phyloP scores from a whole-genome alignment of 2,888 invertebrate species.

The Cremastobaeus sp. region DNA sequence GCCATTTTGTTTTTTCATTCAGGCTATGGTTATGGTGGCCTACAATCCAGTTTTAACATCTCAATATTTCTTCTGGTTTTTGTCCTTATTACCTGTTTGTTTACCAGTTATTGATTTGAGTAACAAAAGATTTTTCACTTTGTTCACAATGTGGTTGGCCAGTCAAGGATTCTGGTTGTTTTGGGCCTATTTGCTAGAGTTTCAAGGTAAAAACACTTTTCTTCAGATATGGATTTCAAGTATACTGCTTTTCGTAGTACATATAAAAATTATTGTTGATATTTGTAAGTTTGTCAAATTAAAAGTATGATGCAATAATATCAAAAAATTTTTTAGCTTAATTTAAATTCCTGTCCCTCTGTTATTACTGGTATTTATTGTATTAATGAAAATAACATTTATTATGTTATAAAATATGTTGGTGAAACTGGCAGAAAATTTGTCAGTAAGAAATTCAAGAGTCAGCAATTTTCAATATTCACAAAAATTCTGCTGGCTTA shows the following conservation, averaged over 20 bases:
- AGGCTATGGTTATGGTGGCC: constrained; percentile 92
- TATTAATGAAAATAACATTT: no score
- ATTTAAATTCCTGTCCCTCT: no score
- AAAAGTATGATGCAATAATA: background rate
- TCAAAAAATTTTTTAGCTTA: no score
- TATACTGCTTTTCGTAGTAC: constrained; percentile 89
- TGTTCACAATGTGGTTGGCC: constrained; percentile 82
- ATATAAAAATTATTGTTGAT: constrained; percentile 83
- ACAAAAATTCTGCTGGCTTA: no score
- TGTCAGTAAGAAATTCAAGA: no score
- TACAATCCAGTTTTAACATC: constrained; percentile 98
- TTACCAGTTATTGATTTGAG: constrained; percentile 84
- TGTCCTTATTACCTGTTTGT: constrained; percentile 91
- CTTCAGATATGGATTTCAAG: constrained; percentile 91
- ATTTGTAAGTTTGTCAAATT: constrained; percentile 5
- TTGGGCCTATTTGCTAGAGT: constrained; percentile 95
- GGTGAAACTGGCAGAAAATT: no score
- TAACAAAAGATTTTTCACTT: constrained; percentile 78
- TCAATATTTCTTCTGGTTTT: constrained; percentile 98
- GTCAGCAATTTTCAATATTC: no score
- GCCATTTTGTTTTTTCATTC: constrained; percentile 89
- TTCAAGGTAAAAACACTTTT: constrained; percentile 90
- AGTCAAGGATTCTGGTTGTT: constrained; percentile 93
- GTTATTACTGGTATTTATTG: no score
- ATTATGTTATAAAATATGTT: no score